phyloP scores from a whole-genome alignment of 1,140 invertebrate species.

The Alviniconcha marisindica region DNA sequence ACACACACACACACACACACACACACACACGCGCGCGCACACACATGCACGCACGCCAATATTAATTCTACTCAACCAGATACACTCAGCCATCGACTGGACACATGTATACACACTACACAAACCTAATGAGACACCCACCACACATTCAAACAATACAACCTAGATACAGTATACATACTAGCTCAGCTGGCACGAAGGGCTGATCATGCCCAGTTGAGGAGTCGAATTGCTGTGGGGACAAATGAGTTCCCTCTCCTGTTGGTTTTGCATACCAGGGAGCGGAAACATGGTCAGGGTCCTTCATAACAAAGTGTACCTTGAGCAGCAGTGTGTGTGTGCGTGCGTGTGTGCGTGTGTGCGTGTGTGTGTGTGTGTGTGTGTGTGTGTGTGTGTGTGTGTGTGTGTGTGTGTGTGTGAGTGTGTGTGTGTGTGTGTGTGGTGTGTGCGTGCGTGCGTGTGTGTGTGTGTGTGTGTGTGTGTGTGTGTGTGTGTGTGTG shows the following conservation, averaged over 20 bases:
- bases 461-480: neutral
- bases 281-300: neutral
- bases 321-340: neutral
- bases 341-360: neutral
- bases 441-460: neutral
- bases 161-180: too few species aligned
- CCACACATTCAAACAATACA: too few species aligned
- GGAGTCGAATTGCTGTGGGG: neutral
- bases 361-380: neutral
- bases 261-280: neutral
- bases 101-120: too few species aligned
- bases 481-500: conserved; percentile 14
- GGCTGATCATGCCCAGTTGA: neutral
- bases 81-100: too few species aligned
- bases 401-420: neutral
- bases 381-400: neutral
- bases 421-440: neutral
- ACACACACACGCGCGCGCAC: too few species aligned
- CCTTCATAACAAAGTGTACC: too few species aligned
- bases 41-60: too few species aligned
- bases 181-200: too few species aligned
- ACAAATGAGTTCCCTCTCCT: neutral
- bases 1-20: too few species aligned
- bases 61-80: too few species aligned
- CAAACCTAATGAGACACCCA: too few species aligned